Conservation (phyloP, 2,888 invertebrate genomes). For the Orthonychiurus folsomi region DNA sequence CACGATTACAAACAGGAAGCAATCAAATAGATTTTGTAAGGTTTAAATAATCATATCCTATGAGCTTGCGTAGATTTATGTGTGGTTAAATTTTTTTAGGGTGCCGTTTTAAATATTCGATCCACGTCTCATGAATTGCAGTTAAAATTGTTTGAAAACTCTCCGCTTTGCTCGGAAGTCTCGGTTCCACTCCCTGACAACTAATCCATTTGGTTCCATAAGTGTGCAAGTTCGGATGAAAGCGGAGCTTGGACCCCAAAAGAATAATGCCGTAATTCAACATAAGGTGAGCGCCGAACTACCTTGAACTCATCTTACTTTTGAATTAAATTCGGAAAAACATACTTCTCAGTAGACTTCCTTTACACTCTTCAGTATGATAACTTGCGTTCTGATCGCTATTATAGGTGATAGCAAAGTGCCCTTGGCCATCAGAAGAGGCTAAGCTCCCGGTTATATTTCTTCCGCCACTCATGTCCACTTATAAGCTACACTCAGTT, state of each 20-base stretch:
- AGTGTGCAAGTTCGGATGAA: constrained; percentile 58
- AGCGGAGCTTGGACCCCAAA: constrained; percentile 65
- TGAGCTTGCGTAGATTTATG: not conserved
- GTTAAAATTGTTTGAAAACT: constrained; percentile 47
- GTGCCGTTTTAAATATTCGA: constrained; percentile 54
- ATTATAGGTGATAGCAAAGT: constrained; percentile 58
- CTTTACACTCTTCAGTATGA: not conserved
- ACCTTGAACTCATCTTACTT: too few relatives aligned
- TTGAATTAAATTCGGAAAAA: not conserved
- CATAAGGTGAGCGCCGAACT: constrained; percentile 56
- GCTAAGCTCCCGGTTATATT: constrained; percentile 68
- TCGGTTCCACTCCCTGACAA: constrained; percentile 51
- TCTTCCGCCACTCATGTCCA: constrained; percentile 69
- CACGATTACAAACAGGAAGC: constrained; percentile 68
- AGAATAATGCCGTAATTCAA: constrained; percentile 59
- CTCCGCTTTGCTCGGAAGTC: constrained; percentile 49
- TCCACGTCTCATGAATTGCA: constrained; percentile 58
- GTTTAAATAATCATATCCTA: constrained; percentile 36
- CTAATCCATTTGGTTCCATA: constrained; percentile 58
- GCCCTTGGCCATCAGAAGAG: constrained; percentile 68
- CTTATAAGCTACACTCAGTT: constrained; percentile 74
- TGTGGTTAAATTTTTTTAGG: constrained; percentile 44
- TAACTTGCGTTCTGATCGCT: constrained; percentile 2
- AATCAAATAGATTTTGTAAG: constrained; percentile 59
- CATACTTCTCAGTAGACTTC: not conserved